phyloP scores from a whole-genome alignment of 2,797 vertebrate genomes.

The Hemitrygon akajei region DNA sequence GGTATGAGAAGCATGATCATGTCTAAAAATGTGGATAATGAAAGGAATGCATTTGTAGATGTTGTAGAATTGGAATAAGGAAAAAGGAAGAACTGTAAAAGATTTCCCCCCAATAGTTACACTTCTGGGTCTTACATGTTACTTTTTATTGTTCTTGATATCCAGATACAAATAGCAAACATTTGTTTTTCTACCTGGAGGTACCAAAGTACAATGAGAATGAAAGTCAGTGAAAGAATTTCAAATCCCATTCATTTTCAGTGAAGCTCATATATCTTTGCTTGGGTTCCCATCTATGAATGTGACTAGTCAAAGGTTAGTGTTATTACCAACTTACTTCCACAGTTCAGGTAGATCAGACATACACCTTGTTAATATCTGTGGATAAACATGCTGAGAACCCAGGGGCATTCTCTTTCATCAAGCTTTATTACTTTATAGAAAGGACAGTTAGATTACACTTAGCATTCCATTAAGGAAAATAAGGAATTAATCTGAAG shows the following conservation, averaged over 20 bases:
- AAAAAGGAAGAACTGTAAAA: neutral
- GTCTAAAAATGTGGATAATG: neutral
- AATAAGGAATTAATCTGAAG: neutral
- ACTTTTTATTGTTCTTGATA: neutral
- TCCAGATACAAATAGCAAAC: neutral
- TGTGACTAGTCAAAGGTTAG: neutral
- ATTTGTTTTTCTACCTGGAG: neutral
- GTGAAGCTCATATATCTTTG: neutral
- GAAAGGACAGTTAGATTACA: neutral
- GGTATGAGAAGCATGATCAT: neutral
- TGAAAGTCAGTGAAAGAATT: neutral
- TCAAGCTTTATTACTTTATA: neutral
- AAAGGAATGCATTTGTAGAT: neutral
- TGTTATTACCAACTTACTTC: neutral
- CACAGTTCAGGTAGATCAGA: neutral
- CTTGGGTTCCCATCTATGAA: neutral
- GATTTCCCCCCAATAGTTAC: neutral
- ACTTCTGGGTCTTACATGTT: neutral
- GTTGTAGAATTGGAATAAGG: neutral
- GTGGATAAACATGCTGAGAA: neutral
- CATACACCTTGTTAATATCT: neutral
- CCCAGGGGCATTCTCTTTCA: neutral
- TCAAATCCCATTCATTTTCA: neutral
- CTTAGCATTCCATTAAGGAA: slow-evolving; percentile 23
- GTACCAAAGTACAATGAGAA: neutral